phyloP scores from a whole-genome alignment of 2,113 vertebrate species.

The Merops nubicus region DNA sequence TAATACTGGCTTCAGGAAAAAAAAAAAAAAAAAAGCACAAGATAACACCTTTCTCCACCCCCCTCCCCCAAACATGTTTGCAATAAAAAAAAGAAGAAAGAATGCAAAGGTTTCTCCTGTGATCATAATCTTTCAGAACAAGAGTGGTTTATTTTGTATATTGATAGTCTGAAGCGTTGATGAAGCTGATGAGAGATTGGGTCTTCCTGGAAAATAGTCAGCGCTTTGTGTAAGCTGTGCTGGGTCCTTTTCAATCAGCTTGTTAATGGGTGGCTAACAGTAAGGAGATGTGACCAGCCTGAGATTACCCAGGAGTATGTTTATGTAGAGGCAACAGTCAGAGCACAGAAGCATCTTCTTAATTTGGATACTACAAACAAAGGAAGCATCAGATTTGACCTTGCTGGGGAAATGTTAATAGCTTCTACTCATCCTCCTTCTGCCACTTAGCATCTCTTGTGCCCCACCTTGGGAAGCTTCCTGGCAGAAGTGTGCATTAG shows the following conservation, averaged over 20 bases:
- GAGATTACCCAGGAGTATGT: conserved; percentile 79
- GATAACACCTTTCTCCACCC: conserved; percentile 50
- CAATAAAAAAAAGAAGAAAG: conserved; percentile 16
- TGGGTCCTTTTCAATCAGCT: conserved; percentile 77
- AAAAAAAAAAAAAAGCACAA: conserved; percentile 50
- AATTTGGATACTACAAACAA: conserved; percentile 83
- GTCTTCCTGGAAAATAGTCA: conserved; percentile 76
- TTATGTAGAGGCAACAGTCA: conserved; percentile 74
- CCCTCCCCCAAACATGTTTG: conserved; percentile 31
- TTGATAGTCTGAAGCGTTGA: conserved; percentile 70
- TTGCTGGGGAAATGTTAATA: conserved; percentile 84
- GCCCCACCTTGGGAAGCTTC: conserved; percentile 79
- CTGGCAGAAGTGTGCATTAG: conserved; percentile 80
- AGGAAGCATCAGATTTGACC: conserved; percentile 84
- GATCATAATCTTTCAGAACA: conserved; percentile 34
- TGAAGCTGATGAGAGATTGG: conserved; percentile 70
- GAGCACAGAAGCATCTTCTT: conserved; percentile 75
- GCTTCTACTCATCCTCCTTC: conserved; percentile 75
- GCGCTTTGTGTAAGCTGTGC: conserved; percentile 70
- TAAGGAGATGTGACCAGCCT: conserved; percentile 75
- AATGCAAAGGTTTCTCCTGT: conserved; percentile 25
- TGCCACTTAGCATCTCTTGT: conserved; percentile 78
- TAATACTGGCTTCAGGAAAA: conserved; percentile 75
- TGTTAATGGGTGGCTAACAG: conserved; percentile 84
- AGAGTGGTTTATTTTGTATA: conserved; percentile 50